These are phyloP conservation scores for Triplophysa bombifrons DNA, from an alignment of 2,797 vertebrate species.

Conservation along the genomic window DNA sequence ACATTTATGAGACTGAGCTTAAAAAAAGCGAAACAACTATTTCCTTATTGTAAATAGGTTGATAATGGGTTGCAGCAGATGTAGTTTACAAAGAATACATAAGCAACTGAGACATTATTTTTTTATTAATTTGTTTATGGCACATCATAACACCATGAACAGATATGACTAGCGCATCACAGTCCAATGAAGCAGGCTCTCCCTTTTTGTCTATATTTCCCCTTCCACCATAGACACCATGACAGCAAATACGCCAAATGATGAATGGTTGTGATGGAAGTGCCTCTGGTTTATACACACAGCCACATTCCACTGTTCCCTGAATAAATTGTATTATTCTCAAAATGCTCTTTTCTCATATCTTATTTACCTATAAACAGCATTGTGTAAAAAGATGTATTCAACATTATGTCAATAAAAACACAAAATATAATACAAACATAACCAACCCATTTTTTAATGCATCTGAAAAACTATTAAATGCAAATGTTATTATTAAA, in stretches of 20 bases:
- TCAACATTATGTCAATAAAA: neutral
- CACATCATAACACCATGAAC: slow-evolving; percentile 1
- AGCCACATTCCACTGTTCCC: slow-evolving; percentile 13
- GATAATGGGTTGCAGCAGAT: neutral
- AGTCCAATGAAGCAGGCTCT: neutral
- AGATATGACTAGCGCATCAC: slow-evolving; percentile 39
- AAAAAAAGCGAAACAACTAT: neutral
- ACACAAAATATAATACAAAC: neutral
- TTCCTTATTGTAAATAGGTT: neutral
- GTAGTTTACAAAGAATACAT: neutral
- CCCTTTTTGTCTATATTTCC: slow-evolving; percentile 46
- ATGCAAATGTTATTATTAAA: neutral
- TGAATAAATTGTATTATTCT: slow-evolving; percentile 20
- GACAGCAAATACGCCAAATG: slow-evolving; percentile 31
- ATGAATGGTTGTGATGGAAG: slow-evolving; percentile 30
- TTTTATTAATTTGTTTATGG: slow-evolving; percentile 8
- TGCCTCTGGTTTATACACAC: slow-evolving; percentile 26
- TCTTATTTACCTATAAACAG: neutral
- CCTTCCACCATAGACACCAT: slow-evolving; percentile 31
- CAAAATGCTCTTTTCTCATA: slow-evolving; percentile 29
- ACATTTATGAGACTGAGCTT: neutral
- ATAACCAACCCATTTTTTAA: neutral
- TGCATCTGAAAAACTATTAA: neutral
- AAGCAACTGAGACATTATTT: neutral
- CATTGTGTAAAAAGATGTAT: neutral